Conservation (phyloP, 2,113 vertebrate genomes). For the Motacilla tschutschensis region DNA sequence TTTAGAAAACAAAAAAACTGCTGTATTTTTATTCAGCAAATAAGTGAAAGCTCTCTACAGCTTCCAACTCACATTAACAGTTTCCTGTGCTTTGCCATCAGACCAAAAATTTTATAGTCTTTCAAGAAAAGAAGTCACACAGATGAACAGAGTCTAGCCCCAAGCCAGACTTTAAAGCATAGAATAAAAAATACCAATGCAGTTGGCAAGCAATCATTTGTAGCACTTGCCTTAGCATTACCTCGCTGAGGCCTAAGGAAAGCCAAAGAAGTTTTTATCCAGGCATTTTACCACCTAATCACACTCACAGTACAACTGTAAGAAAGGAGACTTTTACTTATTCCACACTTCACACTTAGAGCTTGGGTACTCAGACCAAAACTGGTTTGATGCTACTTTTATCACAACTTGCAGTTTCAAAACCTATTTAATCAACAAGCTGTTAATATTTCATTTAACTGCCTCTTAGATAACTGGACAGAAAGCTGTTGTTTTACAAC, state of each 20-base stretch:
- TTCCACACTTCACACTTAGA: not conserved
- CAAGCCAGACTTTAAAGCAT: not conserved
- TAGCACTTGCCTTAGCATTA: not conserved
- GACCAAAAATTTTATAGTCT: not conserved
- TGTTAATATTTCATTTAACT: not conserved
- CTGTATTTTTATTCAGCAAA: not conserved
- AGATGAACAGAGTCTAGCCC: not conserved
- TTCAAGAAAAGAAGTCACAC: not conserved
- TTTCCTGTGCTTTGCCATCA: not conserved
- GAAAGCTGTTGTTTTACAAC: not conserved
- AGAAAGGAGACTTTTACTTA: not conserved
- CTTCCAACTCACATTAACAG: not conserved
- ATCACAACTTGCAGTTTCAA: not conserved
- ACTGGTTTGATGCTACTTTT: not conserved
- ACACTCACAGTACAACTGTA: accelerated
- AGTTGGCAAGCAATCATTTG: not conserved
- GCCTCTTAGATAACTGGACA: not conserved
- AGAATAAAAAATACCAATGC: not conserved
- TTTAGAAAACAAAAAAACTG: not conserved
- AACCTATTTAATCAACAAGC: not conserved
- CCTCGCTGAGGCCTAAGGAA: not conserved
- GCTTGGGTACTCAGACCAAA: not conserved
- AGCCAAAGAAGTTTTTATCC: not conserved
- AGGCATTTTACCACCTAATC: not conserved
- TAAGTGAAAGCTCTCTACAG: not conserved